Conservation (phyloP, 2,797 vertebrate species). For the Botia almorhae region DNA sequence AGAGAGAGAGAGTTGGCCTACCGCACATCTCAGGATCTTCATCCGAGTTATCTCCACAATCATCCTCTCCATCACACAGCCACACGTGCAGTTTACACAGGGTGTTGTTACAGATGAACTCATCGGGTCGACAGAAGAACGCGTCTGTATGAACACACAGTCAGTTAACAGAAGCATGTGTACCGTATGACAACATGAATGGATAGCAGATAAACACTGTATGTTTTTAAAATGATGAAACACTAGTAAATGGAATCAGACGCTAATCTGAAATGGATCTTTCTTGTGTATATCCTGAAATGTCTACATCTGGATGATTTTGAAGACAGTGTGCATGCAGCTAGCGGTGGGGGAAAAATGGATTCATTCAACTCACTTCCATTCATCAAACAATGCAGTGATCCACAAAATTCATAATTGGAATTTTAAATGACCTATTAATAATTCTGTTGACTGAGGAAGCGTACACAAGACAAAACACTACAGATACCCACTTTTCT, state of each 20-base stretch:
- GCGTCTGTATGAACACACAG: slow-evolving; percentile 78
- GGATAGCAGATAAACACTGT: neutral
- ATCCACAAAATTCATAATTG: neutral
- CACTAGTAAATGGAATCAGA: neutral
- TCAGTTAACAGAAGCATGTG: neutral
- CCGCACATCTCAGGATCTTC: slow-evolving; percentile 93
- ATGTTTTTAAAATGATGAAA: neutral
- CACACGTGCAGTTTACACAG: slow-evolving; percentile 95
- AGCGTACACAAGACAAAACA: neutral
- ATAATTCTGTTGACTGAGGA: slow-evolving; percentile 16
- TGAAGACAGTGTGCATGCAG: neutral
- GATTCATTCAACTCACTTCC: neutral
- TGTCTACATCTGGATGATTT: neutral
- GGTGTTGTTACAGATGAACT: slow-evolving; percentile 97
- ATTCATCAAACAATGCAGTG: neutral
- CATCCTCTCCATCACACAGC: slow-evolving; percentile 97
- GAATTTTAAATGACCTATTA: slow-evolving; percentile 16
- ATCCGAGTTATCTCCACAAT: slow-evolving; percentile 98
- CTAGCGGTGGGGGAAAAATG: neutral
- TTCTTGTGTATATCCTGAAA: neutral
- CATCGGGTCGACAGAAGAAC: slow-evolving; percentile 92
- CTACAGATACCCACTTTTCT: neutral
- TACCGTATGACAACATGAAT: neutral
- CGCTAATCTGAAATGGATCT: neutral
- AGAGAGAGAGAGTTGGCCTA: too few species aligned